phyloP scores from a whole-genome alignment of 2,888 invertebrate genomes.

The Galeopsomyia nigrocyanea region DNA sequence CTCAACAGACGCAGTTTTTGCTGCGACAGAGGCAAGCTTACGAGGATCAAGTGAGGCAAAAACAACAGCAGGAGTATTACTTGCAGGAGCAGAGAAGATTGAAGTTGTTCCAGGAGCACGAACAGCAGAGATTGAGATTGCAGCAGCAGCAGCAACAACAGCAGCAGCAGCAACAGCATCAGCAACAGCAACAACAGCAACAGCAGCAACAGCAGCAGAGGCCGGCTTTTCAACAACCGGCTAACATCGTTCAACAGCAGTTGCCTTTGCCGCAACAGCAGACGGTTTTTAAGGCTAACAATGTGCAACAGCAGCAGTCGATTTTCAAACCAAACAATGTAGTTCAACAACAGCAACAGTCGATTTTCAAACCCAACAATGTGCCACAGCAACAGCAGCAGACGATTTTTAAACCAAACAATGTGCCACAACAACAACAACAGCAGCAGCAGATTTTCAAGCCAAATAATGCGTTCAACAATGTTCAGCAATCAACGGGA shows the following conservation, averaged over 20 bases:
- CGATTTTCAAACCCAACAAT: slow-evolving; percentile 1
- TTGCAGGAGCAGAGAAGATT: slow-evolving; percentile 60
- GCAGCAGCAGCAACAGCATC: slow-evolving; percentile 36
- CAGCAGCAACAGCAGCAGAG: slow-evolving; percentile 28
- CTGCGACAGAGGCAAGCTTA: slow-evolving; percentile 76
- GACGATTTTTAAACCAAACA: too few relatives aligned
- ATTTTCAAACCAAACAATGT: not conserved
- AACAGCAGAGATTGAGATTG: slow-evolving; percentile 65
- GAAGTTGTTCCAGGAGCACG: slow-evolving; percentile 58
- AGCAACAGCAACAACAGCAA: slow-evolving; percentile 47
- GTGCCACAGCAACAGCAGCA: slow-evolving; percentile 53
- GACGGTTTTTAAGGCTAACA: not conserved
- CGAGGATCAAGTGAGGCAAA: slow-evolving; percentile 69
- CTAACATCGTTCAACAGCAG: not conserved
- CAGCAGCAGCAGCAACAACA: slow-evolving; percentile 48
- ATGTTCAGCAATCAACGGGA: not conserved
- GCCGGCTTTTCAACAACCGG: slow-evolving; percentile 1
- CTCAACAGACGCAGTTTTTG: slow-evolving; percentile 78
- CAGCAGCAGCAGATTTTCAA: slow-evolving; percentile 48
- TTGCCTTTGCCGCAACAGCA: slow-evolving; percentile 25
- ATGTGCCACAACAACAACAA: slow-evolving; percentile 50
- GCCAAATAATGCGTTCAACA: not conserved
- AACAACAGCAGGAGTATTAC: slow-evolving; percentile 62
- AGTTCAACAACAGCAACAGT: not conserved
- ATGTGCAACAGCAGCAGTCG: slow-evolving; percentile 49